Base-by-base conservation (phyloP, 2,888 invertebrate genomes). In the Carterocephalus palaemon region DNA sequence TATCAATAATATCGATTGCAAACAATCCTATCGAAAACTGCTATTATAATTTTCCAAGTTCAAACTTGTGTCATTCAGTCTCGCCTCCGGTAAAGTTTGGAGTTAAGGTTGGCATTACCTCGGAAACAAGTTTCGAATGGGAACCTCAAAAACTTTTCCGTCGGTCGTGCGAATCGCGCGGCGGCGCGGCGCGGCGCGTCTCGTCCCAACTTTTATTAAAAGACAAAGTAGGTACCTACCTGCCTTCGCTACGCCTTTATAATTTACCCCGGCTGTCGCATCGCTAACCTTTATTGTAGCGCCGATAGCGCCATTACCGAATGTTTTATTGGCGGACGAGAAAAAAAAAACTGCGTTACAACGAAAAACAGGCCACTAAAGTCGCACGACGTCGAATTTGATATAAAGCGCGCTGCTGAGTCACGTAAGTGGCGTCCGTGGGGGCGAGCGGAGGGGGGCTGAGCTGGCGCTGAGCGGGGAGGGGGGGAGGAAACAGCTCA, bases 371-470 rank as follows among this genome's bases (percentile, higher is more conserved):
- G 74, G 75, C 72, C 68, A 65, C 68, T 68, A 62, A 69, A 75
- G 68, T 70, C 60, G 70, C 71, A 68, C 55, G 49, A 70, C 65
- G 78, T 78, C 74, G 80, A 79, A 78, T 81, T 81, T 78, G 82
- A 81, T 79, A 72, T 76, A 76, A 69, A 70, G 71, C 70, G 67
- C 59, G 64, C 53, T 69, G 80, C 81, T 80, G 82, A 83, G 70
- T 84, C 83, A 83, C 70, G 70, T 70, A 72, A 77, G 75, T 70
- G 70, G 73, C 67, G 68, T 62, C 57, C 51, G 56, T 41, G 52
- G 53, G 56, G 50, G 43, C 49, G 34, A 20, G 1, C 51, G 55
- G 56, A 51, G 60, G 52, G 36, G 33, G 48, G 37, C 28, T 24
- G 24, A 13, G 42, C 33, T 34, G 53, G 54, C 32, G 57, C 13